Evolutionary conservation across 1,140 invertebrate genomes (phyloP), one percentile per base, ranked within the genome.

Genomic region (Agrypnia vestita): DNA sequence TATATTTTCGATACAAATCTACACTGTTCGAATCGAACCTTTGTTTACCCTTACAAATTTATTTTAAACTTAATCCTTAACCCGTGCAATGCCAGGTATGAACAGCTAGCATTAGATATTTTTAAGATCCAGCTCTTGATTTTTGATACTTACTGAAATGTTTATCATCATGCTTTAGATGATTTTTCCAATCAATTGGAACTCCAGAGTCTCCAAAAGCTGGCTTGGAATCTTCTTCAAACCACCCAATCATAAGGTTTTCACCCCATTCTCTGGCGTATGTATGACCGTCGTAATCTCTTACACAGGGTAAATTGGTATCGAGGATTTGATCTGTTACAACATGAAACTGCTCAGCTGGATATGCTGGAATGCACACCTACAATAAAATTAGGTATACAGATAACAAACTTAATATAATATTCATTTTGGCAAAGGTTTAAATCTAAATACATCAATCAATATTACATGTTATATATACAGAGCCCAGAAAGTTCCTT

Each of bases 261-360:
- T 89, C 88, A 82, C 84, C 69, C 91, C 87, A 91, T 84, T 90
- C 88, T 71, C 93, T 88, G 56, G 92, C 89, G 82, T 95, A 95
- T 3, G 91, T 90, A 76, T 91, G 86, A 7, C 92, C 91, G 88
- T 96, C 94, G 86, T 91, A 94, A 87, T 95, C 94, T 82, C 94
- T 85, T 13, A 95, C 88, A 81, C 91, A 92, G 84, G 91, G 90
- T 78, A 91, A 78, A 82, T 84, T 81, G 46, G 84, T 80, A 62
- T 87, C 82, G 53, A 86, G 73, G 56, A 90, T 85, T 64, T 89
- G 88, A 82, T 90, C 89, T n/a, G 93, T 92, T 12, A 92, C 90
- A 35, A 93, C 90, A 85, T 94, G 94, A 86, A 91, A 93, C 86
- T 94, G 93, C 84, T 94, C 92, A 55, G 92, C 93, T 43, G 94